Percentiles rank a stretch among this genome's conserved stretches.
Evolutionary conservation across 2,113 vertebrate genomes (phyloP).

Genomic region (Menidia beryllina): DNA sequence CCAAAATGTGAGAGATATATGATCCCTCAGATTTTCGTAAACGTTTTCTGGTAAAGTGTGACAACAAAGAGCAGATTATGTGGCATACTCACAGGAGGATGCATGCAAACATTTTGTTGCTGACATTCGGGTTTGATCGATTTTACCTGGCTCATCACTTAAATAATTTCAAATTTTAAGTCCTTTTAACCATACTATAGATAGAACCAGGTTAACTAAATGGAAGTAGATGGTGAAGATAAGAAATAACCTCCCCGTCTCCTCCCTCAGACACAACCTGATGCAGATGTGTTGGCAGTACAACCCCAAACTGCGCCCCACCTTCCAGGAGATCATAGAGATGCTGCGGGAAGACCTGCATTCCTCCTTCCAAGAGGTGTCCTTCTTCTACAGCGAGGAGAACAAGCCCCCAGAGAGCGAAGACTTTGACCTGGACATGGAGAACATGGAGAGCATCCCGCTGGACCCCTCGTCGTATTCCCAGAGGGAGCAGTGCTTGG

Average conservation of each 20-base stretch:
- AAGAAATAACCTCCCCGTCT: not conserved
- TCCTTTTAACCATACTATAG: no score
- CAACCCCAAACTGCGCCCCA: constrained; percentile 95
- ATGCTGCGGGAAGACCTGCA: constrained; percentile 94
- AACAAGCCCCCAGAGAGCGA: constrained; percentile 94
- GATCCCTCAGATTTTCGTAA: no score
- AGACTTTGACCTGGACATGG: constrained; percentile 94
- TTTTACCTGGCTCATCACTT: no score
- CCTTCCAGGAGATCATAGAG: constrained; percentile 94
- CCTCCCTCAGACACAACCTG: constrained; percentile 86
- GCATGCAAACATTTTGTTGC: no score
- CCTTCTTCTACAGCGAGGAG: constrained; percentile 97
- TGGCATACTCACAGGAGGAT: no score
- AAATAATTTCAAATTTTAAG: no score
- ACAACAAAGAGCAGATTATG: no score
- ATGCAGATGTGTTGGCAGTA: constrained; percentile 99
- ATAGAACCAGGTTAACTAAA: no score
- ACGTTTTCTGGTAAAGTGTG: no score
- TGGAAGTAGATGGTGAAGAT: not conserved
- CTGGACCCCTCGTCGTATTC: constrained; percentile 92
- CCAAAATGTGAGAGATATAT: no score
- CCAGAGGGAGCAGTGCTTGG: constrained; percentile 85
- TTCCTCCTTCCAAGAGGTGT: constrained; percentile 91
- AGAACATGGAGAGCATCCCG: constrained; percentile 98
- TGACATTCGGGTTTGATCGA: no score